Evolutionary conservation across 2,113 vertebrate genomes (phyloP).

Genomic region (Ranitomeya imitator): DNA sequence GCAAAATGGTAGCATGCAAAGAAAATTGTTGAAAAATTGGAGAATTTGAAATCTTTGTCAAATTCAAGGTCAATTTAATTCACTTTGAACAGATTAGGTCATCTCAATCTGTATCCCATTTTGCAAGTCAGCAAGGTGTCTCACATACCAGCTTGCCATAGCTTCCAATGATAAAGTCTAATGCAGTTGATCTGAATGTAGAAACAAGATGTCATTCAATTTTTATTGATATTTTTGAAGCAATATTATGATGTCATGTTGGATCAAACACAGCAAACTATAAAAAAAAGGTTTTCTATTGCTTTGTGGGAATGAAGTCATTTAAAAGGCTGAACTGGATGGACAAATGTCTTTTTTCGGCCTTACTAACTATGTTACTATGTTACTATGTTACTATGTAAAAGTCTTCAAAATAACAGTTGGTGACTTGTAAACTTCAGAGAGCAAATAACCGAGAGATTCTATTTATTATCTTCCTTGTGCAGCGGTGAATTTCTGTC

Average conservation of each 20-base stretch:
- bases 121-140: no score
- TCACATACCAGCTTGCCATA: not conserved
- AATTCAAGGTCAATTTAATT: no score
- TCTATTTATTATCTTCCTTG: not conserved
- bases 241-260: not conserved
- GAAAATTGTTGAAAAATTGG: no score
- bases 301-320: not conserved
- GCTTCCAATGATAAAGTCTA: not conserved
- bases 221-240: not conserved
- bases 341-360: no score
- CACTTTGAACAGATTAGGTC: no score
- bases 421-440: not conserved
- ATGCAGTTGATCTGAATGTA: no score
- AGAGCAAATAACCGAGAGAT: not conserved
- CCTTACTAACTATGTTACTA: no score
- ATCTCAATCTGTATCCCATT: no score
- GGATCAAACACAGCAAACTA: not conserved
- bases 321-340: no score
- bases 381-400: no score
- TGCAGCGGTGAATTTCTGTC: not conserved
- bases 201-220: not conserved
- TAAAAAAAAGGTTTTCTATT: not conserved
- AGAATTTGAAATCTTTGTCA: no score
- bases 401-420: not conserved
- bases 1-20: no score